Evolutionary conservation across 2,888 invertebrate genomes (phyloP).

Genomic region (Trissolcus japonicus): DNA sequence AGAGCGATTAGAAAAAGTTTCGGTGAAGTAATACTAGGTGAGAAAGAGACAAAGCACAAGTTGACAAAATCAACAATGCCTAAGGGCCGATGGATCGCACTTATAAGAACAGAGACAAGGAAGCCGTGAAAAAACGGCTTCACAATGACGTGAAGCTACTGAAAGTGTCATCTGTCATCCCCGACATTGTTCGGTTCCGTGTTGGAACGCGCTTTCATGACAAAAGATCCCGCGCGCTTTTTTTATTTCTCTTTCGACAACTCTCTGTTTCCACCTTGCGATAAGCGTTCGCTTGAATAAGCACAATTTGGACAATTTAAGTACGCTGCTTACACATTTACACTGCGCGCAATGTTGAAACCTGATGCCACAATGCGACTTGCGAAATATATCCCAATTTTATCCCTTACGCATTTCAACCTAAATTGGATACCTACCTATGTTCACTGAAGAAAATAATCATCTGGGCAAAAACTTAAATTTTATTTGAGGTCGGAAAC

Average conservation of each 20-base stretch:
- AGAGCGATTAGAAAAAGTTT: slow-evolving; percentile 54
- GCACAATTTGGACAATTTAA: slow-evolving; percentile 42
- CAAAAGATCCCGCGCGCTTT: slow-evolving; percentile 41
- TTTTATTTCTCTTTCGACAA: slow-evolving; percentile 52
- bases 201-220: slow-evolving; percentile 37
- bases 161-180: slow-evolving; percentile 67
- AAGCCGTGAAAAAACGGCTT: slow-evolving; percentile 33
- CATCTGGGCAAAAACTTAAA: too few relatives aligned
- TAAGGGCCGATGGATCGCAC: slow-evolving; percentile 62
- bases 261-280: slow-evolving; percentile 31
- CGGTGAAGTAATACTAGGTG: slow-evolving; percentile 24
- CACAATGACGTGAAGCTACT: slow-evolving; percentile 60
- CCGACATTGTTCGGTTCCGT: slow-evolving; percentile 26
- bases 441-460: too few relatives aligned
- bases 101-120: slow-evolving; percentile 51
- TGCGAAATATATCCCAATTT: too few relatives aligned
- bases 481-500: too few relatives aligned
- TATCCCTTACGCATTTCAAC: too few relatives aligned
- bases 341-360: background rate
- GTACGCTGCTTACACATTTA: slow-evolving; percentile 38
- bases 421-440: too few relatives aligned
- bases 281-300: slow-evolving; percentile 42
- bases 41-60: slow-evolving; percentile 51
- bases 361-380: background rate
- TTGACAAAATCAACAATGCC: slow-evolving; percentile 68